Base-by-base conservation (phyloP, 2,888 invertebrate species). In the Plebejus argus region DNA sequence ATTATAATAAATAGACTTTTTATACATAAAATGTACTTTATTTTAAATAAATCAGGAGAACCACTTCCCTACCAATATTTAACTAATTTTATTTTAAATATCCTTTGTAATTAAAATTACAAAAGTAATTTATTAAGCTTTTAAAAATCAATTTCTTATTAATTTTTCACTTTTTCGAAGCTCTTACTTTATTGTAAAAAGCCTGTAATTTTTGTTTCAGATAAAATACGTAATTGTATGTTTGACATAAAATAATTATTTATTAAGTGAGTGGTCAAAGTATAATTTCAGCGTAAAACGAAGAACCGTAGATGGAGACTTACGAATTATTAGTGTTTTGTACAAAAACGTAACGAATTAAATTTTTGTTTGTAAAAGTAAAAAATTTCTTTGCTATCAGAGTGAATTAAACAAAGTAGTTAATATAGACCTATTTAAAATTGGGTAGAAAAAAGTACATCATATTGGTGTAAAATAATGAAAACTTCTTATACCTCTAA, bases 251-350 rank as follows among this genome's bases (percentile, higher is more conserved):
- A n/a, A n/a, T n/a, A n/a, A n/a, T 53, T 28, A 28, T 74, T 74
- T 53, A 74, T 33, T 71, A 53, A 74, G 28, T 45, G 72, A 72
- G 45, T 49, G 74, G 53, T 74, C 74, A 49, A 74, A 74, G 74
- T 53, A 53, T 74, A 28, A 28, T 23, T 74, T 74, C 74, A 45
- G 49, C 74, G 74, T 28, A 28, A 74, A 72, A 28, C 28, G 74
- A 74, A 49, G 39, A 23, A 72, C 72, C 15, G 20, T 23, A n/a
- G 45, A 28, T 53, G 18, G 28, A 20, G 20, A 72, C 72, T 49
- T 20, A 20, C 72, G 72, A 20, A 12, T 45, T 10, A 12, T 45
- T 10, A 4, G 15, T 72, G 45, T 45, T 72, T 20, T 72, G 49
- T 15, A 49, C 3, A 8, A 49, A 49, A 15, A 39, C 8, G 39